These are phyloP conservation scores for Polymixis flavicincta DNA, from an alignment of 2,888 invertebrate genomes.

Conservation along the genomic window DNA sequence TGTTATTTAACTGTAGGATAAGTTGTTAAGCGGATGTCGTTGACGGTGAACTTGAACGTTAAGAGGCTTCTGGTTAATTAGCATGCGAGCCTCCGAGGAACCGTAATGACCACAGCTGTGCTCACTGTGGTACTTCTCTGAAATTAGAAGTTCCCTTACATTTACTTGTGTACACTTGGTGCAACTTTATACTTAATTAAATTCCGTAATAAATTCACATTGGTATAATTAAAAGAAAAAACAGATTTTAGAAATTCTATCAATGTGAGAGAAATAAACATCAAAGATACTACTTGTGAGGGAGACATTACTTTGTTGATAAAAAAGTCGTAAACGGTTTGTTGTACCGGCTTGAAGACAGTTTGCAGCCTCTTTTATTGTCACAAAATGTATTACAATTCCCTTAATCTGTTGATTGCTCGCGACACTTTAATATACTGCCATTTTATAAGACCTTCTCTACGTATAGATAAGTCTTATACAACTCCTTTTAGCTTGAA, in stretches of 20 bases:
- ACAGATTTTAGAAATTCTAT: not conserved
- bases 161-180: constrained; percentile 15
- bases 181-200: constrained; percentile 22
- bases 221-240: not conserved
- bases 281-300: constrained; percentile 15
- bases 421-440: constrained; percentile 52
- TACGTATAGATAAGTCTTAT: constrained; percentile 23
- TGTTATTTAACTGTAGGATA: constrained; percentile 65
- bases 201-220: constrained; percentile 12
- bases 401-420: constrained; percentile 64
- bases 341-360: constrained; percentile 44
- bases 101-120: constrained; percentile 60
- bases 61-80: constrained; percentile 69
- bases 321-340: constrained; percentile 55
- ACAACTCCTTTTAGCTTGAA: constrained; percentile 57
- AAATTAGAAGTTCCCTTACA: constrained; percentile 44
- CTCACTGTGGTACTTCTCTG: constrained; percentile 45
- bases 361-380: constrained; percentile 57
- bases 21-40: constrained; percentile 67
- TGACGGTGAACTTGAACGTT: constrained; percentile 73
- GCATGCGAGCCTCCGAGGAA: constrained; percentile 64
- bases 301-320: constrained; percentile 45
- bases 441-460: constrained; percentile 44
- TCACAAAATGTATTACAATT: constrained; percentile 61
- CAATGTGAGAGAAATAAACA: constrained; percentile 21